Conservation (phyloP, 2,888 invertebrate species). For the Lottia gigantea region DNA sequence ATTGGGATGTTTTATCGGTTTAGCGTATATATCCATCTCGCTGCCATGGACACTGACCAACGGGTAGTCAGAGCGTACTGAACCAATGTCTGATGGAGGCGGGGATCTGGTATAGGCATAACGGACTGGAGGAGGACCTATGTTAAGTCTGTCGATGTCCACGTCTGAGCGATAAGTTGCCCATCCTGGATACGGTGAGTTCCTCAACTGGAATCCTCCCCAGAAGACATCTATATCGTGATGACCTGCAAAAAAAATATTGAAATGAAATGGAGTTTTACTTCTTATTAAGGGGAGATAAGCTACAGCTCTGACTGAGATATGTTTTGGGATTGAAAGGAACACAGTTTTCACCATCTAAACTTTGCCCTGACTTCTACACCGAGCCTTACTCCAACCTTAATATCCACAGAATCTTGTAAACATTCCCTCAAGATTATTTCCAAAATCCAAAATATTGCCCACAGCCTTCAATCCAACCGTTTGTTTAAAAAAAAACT, state of each 20-base stretch:
- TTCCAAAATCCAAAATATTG: too few relatives aligned
- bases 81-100: background rate
- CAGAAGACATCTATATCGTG: constrained; percentile 55
- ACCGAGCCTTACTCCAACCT: too few relatives aligned
- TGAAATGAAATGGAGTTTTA: background rate
- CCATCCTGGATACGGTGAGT: constrained; percentile 48
- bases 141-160: constrained; percentile 15
- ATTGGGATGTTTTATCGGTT: background rate
- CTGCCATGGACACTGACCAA: constrained; percentile 5
- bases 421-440: too few relatives aligned
- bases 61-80: constrained; percentile 9
- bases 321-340: too few relatives aligned
- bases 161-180: constrained; percentile 40
- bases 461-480: too few relatives aligned
- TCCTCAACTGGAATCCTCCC: constrained; percentile 48
- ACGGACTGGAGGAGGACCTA: constrained; percentile 35
- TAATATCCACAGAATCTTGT: too few relatives aligned
- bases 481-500: too few relatives aligned
- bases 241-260: constrained; percentile 44
- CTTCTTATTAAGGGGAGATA: too few relatives aligned
- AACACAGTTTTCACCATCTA: too few relatives aligned
- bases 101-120: constrained; percentile 11
- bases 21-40: background rate
- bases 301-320: too few relatives aligned
- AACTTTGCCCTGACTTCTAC: too few relatives aligned